phyloP scores from a whole-genome alignment of 2,797 vertebrate genomes.

The Alosa sapidissima region DNA sequence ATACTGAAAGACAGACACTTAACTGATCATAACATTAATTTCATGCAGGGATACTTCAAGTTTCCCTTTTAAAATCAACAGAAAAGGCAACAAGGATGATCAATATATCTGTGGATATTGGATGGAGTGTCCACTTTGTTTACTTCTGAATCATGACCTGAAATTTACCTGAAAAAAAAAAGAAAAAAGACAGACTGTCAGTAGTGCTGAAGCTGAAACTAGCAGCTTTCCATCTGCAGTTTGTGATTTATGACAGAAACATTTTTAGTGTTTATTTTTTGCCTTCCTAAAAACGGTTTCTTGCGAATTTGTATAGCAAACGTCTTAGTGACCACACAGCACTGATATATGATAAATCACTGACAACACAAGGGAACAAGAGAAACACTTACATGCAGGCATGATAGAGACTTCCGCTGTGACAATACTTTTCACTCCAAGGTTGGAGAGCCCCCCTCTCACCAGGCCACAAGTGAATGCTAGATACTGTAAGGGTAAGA shows the following conservation, averaged over 20 bases:
- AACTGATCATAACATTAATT: slow-evolving; percentile 13
- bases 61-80: slow-evolving; percentile 24
- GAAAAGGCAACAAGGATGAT: slow-evolving; percentile 28
- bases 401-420: slow-evolving; percentile 93
- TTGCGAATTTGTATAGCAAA: neutral
- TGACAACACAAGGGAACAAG: neutral
- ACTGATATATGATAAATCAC: neutral
- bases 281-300: too few relatives aligned
- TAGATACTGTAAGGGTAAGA: slow-evolving; percentile 79
- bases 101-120: neutral
- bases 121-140: slow-evolving; percentile 29
- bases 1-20: slow-evolving; percentile 34
- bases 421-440: slow-evolving; percentile 94
- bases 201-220: neutral
- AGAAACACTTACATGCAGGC: slow-evolving; percentile 88
- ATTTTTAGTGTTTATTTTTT: neutral
- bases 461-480: slow-evolving; percentile 93
- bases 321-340: neutral
- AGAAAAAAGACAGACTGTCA: neutral
- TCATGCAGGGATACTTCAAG: slow-evolving; percentile 30
- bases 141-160: slow-evolving; percentile 78
- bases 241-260: neutral
- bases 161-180: slow-evolving; percentile 69
- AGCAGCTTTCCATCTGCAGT: neutral
- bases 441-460: slow-evolving; percentile 87